Evolutionary conservation across 2,888 invertebrate genomes (phyloP), one percentile per base, ranked within the genome.

Genomic region (Conus canariensis): DNA sequence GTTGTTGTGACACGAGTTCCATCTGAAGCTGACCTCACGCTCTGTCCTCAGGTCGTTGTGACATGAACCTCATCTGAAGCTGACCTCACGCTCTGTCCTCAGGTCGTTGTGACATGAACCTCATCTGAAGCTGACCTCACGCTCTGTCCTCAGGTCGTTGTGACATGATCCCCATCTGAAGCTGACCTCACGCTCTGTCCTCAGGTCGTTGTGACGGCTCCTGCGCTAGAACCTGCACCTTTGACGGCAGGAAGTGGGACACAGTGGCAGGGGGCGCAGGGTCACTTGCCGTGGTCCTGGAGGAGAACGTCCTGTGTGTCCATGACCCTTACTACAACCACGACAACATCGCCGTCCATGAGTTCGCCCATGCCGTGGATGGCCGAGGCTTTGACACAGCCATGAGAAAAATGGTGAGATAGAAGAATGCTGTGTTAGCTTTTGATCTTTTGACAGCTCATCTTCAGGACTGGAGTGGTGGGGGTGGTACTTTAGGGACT

Each of bases 231-330:
- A 93, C 94, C 0, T 94, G 95, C 88, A 94, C 94, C 6, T 93
- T 92, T 88, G 95, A 95, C 86, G 94, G 94, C 10, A 92, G 95
- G 25, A 94, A 94, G 90, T 94, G 92, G 80, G 89, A 91, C 16
- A 90, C 90, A 0, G 60, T 94, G 14, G 94, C 94, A 0, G 95
- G 94, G 12, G 87, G 92, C 9, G 94, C 94, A 1, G 94, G 94
- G 6, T 2, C 19, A 0, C 89, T 91, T 58, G 91, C 92, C 3
- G 91, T 91, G 1, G 91, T 94, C 1, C 74, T 94, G 45, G 93
- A 93, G 64, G 93, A 93, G 85, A 94, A 94, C 70, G 88, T 94
- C 19, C 87, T 94, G n/a, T 95, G 95, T 90, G 90, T 92, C 67
- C 19, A 91, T 59, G 94, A 94, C 86, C 93, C 93, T 9, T 93